Conservation (phyloP, 2,888 invertebrate species). For the Polyommatus iphigenia region DNA sequence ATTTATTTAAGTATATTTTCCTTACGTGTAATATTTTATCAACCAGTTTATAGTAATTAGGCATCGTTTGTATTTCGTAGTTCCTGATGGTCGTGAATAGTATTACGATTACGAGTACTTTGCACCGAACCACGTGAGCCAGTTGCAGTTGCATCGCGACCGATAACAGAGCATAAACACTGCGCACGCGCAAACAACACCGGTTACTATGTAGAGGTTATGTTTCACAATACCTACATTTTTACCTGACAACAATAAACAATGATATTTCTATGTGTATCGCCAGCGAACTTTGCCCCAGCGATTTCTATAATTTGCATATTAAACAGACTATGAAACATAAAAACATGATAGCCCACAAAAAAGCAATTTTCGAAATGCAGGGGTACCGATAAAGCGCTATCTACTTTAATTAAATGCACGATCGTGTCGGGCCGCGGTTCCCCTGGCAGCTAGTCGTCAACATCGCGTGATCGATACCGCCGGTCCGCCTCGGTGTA, state of each 20-base stretch:
- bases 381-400: constrained; percentile 20
- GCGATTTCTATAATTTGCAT: constrained; percentile 9
- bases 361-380: background rate
- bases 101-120: background rate
- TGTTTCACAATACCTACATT: background rate
- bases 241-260: background rate
- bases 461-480: constrained; percentile 75
- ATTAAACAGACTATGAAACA: constrained; percentile 20
- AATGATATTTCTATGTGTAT: background rate
- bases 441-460: constrained; percentile 74
- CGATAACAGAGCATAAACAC: constrained; percentile 7
- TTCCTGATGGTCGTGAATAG: background rate
- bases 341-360: background rate
- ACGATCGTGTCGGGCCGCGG: constrained; percentile 54
- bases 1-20: background rate
- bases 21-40: background rate
- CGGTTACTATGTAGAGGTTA: background rate
- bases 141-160: background rate
- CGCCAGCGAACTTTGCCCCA: background rate
- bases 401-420: constrained; percentile 48
- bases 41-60: background rate
- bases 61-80: background rate
- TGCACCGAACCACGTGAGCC: background rate
- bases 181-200: constrained; percentile 13
- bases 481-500: constrained; percentile 39